A percentile compares a stretch with the other conserved stretches of the same genome.
Conservation (phyloP, 2,797 vertebrate genomes). For the Lepilemur septentrionalis region DNA sequence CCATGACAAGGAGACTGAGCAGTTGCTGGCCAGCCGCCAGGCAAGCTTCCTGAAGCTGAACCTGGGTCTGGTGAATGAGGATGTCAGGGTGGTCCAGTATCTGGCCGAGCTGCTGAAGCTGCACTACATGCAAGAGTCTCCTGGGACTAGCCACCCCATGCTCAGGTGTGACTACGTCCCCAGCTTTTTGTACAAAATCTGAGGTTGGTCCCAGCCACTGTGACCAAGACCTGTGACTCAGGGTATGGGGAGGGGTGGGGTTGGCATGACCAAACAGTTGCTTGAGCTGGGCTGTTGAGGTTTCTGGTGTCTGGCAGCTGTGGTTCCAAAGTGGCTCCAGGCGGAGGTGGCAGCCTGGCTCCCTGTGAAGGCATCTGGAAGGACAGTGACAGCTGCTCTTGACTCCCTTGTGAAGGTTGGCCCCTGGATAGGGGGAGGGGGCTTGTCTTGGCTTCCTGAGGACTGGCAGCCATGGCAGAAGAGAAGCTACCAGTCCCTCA, state of each 20-base stretch:
- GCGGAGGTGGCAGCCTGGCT: not conserved
- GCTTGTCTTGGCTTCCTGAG: not conserved
- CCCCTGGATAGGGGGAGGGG: not conserved
- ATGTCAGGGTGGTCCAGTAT: constrained; percentile 93
- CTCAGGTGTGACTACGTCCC: constrained; percentile 96
- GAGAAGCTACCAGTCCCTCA: not conserved
- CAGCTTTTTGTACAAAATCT: constrained; percentile 98
- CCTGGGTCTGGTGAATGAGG: constrained; percentile 93
- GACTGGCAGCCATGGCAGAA: not conserved
- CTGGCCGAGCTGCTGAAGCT: constrained; percentile 95
- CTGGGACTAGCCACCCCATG: constrained; percentile 78
- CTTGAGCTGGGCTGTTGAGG: constrained; percentile 48
- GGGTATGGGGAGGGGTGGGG: not conserved
- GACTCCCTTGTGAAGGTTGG: not conserved
- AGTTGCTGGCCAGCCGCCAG: constrained; percentile 81
- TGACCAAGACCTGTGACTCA: constrained; percentile 63
- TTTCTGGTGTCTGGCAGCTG: not conserved
- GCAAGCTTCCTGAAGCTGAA: constrained; percentile 90
- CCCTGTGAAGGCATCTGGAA: not conserved
- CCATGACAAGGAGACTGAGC: constrained; percentile 86
- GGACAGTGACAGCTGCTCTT: not conserved
- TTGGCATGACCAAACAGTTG: constrained; percentile 30
- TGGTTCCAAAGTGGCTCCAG: not conserved
- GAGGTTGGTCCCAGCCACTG: constrained; percentile 66
- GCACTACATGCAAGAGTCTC: constrained; percentile 89